phyloP scores from a whole-genome alignment of 2,888 invertebrate species.

The Drosophila multiciliata region DNA sequence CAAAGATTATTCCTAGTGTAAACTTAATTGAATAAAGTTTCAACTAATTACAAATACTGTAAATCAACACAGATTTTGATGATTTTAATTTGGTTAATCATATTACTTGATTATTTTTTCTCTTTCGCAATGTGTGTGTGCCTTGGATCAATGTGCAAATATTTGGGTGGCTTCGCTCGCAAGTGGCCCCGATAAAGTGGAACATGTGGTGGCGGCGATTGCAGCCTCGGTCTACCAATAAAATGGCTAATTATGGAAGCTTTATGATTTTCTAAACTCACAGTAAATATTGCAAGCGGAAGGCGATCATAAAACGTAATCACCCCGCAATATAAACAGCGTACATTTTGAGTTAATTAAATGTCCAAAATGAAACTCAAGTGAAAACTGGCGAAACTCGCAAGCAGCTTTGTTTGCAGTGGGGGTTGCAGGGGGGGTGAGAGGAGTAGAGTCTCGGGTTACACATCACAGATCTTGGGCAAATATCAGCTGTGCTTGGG shows the following conservation, averaged over 20 bases:
- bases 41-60: constrained; percentile 18
- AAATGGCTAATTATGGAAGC: constrained; percentile 62
- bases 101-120: constrained; percentile 8
- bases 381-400: constrained; percentile 49
- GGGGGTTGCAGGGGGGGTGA: not conserved
- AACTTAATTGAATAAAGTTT: not conserved
- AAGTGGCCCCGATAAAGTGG: constrained; percentile 40
- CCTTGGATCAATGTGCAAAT: constrained; percentile 46
- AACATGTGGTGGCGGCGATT: constrained; percentile 20
- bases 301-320: constrained; percentile 70
- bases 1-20: not conserved
- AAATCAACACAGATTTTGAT: constrained; percentile 7
- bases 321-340: constrained; percentile 58
- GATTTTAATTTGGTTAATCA: constrained; percentile 22
- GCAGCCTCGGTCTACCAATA: constrained; percentile 28
- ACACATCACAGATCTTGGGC: constrained; percentile 59
- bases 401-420: not conserved
- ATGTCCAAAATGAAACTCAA: constrained; percentile 62
- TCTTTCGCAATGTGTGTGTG: constrained; percentile 4
- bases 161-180: constrained; percentile 24
- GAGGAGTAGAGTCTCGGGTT: constrained; percentile 33
- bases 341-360: constrained; percentile 66
- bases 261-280: constrained; percentile 69
- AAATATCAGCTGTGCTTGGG: constrained; percentile 58
- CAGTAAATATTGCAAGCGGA: constrained; percentile 75